Conservation (phyloP, 2,113 vertebrate species). For the Tapirus terrestris region DNA sequence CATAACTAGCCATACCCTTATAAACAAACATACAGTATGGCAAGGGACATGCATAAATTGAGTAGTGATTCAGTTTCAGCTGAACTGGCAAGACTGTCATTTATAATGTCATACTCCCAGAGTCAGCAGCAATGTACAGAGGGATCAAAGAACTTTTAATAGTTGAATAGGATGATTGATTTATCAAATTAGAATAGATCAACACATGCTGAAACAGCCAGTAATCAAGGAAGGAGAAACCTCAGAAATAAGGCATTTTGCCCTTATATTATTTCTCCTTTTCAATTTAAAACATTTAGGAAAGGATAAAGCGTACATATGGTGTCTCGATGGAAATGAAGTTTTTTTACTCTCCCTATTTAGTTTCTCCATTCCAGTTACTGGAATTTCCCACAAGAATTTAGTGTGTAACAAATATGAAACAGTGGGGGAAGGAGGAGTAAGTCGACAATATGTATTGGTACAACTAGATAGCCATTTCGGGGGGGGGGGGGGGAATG, state of each 20-base stretch:
- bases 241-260: not conserved
- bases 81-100: slow-evolving; percentile 9
- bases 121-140: not conserved
- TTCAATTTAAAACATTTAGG: not conserved
- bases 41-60: not conserved
- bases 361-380: not conserved
- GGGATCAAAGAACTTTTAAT: not conserved
- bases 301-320: not conserved
- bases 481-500: not conserved
- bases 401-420: not conserved
- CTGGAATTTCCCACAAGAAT: not conserved
- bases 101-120: not conserved
- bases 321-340: not conserved
- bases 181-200: slow-evolving; percentile 2
- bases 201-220: not conserved
- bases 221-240: not conserved
- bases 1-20: not conserved
- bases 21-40: not conserved
- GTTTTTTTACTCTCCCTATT: not conserved
- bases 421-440: not conserved
- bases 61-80: not conserved
- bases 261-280: not conserved
- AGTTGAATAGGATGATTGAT: not conserved
- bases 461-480: not conserved
- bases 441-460: not conserved